Base-by-base conservation (phyloP, 1,140 invertebrate genomes). In the Pseudobourletiella spinata region DNA sequence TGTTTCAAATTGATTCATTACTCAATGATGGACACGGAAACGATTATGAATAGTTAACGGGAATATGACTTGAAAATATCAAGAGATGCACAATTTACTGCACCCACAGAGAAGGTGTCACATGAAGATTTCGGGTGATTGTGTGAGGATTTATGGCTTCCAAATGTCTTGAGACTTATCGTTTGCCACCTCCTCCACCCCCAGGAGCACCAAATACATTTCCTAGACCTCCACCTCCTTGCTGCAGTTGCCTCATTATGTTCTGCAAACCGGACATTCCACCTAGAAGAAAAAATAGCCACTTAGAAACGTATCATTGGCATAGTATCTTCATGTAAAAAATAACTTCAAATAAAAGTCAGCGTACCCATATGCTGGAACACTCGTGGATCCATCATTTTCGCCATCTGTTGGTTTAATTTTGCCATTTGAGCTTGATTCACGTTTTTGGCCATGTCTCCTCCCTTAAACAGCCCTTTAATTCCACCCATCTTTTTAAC, bases 401-500 rank as follows among this genome's bases (percentile, higher is more conserved):
- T 96, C 3, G 96, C 95, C 93, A 99, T 99, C 78, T 99, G 95
- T 78, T 98, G 94, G 78, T 99, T 99, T 0, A 99, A 79, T 79
- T 98, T 97, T 0, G 90, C 88, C 93, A 99, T 99, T 81, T 99
- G 96, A 25, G 85, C 85, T 63, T 90, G 92, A 78, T 99, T 99
- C 0, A 99, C 93, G 78, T 99, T 99, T 75, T 97, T 98, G 2
- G 89, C 86, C 85, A 98, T 96, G 74, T 99, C 95, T 43, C 95
- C 95, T 48, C 93, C 90, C 82, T 73, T 61, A 22, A 73, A 68
- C 4, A 99, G 78, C 30, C 95, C 95, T 74, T 99, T 99, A 55
- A 99, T 98, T 54, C 95, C 95, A 57, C 97, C 97, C 96, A 99
- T 99, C 79, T 98, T 98, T 76, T 99, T 99, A 0, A 99, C 96